Evolutionary conservation across 2,113 vertebrate genomes (phyloP), one percentile per base, ranked within the genome.

Genomic region (Corythornis vintsioides): DNA sequence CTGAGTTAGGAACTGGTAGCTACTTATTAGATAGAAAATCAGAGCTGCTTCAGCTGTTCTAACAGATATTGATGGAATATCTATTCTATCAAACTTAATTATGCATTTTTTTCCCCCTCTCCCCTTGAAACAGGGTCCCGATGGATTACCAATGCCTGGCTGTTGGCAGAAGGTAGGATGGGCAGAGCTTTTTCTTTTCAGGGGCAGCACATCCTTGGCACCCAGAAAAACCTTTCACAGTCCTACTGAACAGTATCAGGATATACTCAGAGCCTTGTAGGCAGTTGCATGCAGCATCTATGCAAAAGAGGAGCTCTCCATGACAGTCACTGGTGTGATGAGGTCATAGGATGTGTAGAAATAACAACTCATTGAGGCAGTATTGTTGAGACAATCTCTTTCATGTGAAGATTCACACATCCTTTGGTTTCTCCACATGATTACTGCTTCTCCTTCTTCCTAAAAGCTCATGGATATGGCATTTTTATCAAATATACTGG

Each of bases 141-240:
- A 99, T 97, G 99, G 99, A 96, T 98, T 99, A 97, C 99, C 99
- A 64, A 99, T 99, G 99, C 99, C 99, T 95, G 99, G 99, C 31
- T 99, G 99, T 94, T 99, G 99, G 99, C 99, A 99, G 97, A 99
- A 99, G 99, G 99, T 99, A 98, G 97, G 97, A 75, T 50, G 50
- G 73, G 20, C 13, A 18, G 31, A 91, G 50, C 59, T 69, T 83
- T 85, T 79, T 59, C 69, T 95, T 57, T 79, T 35, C 64, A 52
- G 61, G 55, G 64, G 40, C 29, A 29, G 10, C 52, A 31, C 15
- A 3, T 72, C 64, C 88, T 88, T 83, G 35, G 85, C 64, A 53
- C 64, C 26, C 43, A 50, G 61, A 83, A 88, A 52, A 52, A 25
- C 65, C 65, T 85, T 67, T 93, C 60, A 45, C 83, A 33, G 7